Evolutionary conservation across 2,888 invertebrate species (phyloP).

Genomic region (Ophioninae sp.): DNA sequence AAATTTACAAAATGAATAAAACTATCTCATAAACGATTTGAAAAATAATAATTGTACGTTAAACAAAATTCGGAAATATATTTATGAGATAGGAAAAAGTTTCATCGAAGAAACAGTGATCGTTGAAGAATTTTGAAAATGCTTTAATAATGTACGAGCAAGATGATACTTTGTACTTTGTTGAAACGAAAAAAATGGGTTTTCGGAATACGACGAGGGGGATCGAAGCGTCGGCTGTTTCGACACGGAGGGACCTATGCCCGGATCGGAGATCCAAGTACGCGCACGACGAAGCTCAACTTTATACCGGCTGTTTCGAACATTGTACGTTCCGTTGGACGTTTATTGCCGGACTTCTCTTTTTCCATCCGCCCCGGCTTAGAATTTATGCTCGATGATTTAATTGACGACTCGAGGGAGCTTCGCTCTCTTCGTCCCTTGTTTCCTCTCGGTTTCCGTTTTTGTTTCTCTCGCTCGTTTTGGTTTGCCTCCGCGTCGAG

Average conservation of each 20-base stretch:
- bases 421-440: slow-evolving; percentile 32
- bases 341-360: slow-evolving; percentile 68
- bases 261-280: slow-evolving; percentile 3
- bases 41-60: too few species aligned
- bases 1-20: too few species aligned
- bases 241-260: not conserved
- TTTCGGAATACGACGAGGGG: too few species aligned
- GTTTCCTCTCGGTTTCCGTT: slow-evolving; percentile 11
- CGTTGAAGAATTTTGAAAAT: too few species aligned
- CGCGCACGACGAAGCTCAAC: slow-evolving; percentile 68
- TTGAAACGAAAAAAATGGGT: too few species aligned
- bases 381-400: slow-evolving; percentile 73
- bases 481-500: not conserved
- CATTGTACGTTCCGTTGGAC: slow-evolving; percentile 71
- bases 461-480: not conserved
- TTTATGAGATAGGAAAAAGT: too few species aligned
- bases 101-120: too few species aligned
- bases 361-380: slow-evolving; percentile 61
- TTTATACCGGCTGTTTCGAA: slow-evolving; percentile 76
- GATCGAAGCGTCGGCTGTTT: not conserved
- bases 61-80: too few species aligned
- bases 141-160: too few species aligned
- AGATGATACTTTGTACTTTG: too few species aligned
- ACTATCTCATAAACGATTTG: too few species aligned
- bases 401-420: slow-evolving; percentile 70